Base-by-base conservation (phyloP, 2,113 vertebrate genomes). In the Corvus cornix region DNA sequence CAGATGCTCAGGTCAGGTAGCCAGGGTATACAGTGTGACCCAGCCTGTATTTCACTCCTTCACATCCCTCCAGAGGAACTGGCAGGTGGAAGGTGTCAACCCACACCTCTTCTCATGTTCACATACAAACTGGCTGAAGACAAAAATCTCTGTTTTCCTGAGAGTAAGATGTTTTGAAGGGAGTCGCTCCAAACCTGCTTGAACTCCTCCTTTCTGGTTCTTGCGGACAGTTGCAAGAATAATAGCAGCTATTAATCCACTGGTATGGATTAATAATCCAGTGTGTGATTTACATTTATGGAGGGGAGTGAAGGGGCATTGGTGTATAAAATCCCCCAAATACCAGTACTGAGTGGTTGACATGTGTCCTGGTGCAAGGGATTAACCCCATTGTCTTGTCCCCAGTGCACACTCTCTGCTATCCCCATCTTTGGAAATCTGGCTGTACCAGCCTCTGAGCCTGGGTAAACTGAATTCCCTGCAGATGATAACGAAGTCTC, bases 11-110 rank as follows among this genome's bases (percentile, higher is more conserved):
- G 62, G 30, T 48, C 62, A 59, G 21, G 18, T 16, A 53, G 28
- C n/a, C 64, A 44, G n/a, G n/a, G 31, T 49, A 3, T 13, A 6
- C 0, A 2, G 39, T 20, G 39, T 8, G 7, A 44, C 12, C 19
- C 58, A 66, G 35, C 12, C 75, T 33, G 11, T 19, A 44, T 15
- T 51, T 35, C 31, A 44, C n/a, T 73, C 43, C 41, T 49, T 16
- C 7, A 3, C 35, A 14, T 16, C 37, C 63, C 31, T 77, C 55
- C 60, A 85, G 88, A 24, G 51, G 66, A 59, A 14, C 49, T 35
- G 49, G 16, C 66, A 82, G 31, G 44, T 0, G 0, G 35, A 69
- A 19, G 7, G 21, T 7, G 5, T 59, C 53, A 88, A 39, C 23
- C 3, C 31, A 39, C 28, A 33, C 39, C 7, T 87, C n/a, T 64